Conservation (phyloP, 2,113 vertebrate genomes). For the Sebastes schlegelii region DNA sequence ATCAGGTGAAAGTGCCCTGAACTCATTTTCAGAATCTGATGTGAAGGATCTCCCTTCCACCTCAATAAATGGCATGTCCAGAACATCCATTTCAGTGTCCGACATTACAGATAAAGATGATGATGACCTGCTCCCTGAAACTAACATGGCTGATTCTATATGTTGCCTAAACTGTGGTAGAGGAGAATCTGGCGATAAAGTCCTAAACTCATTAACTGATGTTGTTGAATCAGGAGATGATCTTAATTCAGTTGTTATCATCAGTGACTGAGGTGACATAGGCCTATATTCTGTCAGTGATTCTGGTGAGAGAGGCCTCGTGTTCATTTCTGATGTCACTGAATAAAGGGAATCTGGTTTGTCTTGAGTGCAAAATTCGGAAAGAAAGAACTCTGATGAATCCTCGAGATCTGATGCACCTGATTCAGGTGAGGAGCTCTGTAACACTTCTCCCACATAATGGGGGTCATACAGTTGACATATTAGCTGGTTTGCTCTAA, state of each 20-base stretch:
- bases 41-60: not conserved
- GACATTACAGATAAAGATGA: too few relatives aligned
- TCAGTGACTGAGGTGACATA: not conserved
- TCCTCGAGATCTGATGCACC: slow-evolving; percentile 2
- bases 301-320: slow-evolving; percentile 43
- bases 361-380: slow-evolving; percentile 2
- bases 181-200: slow-evolving; percentile 29
- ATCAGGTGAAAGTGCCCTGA: slow-evolving; percentile 49
- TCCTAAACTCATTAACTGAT: slow-evolving; percentile 47
- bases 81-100: too few relatives aligned
- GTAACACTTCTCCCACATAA: slow-evolving; percentile 61
- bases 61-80: not conserved
- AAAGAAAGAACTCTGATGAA: not conserved
- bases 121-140: too few relatives aligned
- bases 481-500: slow-evolving; percentile 52
- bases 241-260: slow-evolving; percentile 30
- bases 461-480: slow-evolving; percentile 73
- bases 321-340: too few relatives aligned
- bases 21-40: slow-evolving; percentile 21
- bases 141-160: too few relatives aligned
- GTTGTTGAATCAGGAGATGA: slow-evolving; percentile 57
- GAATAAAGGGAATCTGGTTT: not conserved
- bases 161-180: too few relatives aligned
- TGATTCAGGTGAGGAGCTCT: slow-evolving; percentile 30
- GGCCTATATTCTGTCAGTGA: slow-evolving; percentile 9